Conservation (phyloP, 2,888 invertebrate species). For the Drosophila prolongata region DNA sequence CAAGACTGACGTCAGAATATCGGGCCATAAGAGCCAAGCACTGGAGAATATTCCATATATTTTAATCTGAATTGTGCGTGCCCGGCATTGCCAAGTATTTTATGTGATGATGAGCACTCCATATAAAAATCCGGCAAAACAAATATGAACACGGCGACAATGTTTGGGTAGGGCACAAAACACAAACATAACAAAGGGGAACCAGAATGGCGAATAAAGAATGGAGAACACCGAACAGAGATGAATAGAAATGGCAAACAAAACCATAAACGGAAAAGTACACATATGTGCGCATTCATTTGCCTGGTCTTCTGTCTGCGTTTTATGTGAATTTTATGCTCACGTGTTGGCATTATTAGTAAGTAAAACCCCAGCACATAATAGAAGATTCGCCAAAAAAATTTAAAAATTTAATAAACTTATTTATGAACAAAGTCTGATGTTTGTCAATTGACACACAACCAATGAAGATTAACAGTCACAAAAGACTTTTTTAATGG, state of each 20-base stretch:
- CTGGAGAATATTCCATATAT: conserved; percentile 36
- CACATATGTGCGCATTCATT: conserved; percentile 25
- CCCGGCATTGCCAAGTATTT: conserved; percentile 33
- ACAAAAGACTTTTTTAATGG: too few relatives aligned
- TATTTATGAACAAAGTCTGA: not conserved
- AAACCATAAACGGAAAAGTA: conserved; percentile 22
- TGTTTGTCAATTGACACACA: not conserved
- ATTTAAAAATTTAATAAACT: not conserved
- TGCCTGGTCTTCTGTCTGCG: conserved; percentile 5
- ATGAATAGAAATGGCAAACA: conserved; percentile 34
- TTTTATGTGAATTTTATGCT: conserved; percentile 69
- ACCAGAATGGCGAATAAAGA: conserved; percentile 16
- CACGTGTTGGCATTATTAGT: conserved; percentile 66
- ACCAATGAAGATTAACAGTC: too few relatives aligned
- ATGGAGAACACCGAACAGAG: conserved; percentile 6
- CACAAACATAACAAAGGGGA: conserved; percentile 56
- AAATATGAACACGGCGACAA: conserved; percentile 45
- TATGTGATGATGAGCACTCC: conserved; percentile 26
- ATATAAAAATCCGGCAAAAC: conserved; percentile 27
- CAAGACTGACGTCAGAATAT: conserved; percentile 33
- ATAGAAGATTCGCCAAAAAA: not conserved
- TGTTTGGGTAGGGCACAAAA: conserved; percentile 68
- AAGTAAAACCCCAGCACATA: conserved; percentile 3
- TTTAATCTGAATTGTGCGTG: conserved; percentile 54
- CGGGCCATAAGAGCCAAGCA: conserved; percentile 34